phyloP scores from a whole-genome alignment of 30 jellyfish, hydroid and myxozoan genomes.

The Nemopilema nomurai region DNA sequence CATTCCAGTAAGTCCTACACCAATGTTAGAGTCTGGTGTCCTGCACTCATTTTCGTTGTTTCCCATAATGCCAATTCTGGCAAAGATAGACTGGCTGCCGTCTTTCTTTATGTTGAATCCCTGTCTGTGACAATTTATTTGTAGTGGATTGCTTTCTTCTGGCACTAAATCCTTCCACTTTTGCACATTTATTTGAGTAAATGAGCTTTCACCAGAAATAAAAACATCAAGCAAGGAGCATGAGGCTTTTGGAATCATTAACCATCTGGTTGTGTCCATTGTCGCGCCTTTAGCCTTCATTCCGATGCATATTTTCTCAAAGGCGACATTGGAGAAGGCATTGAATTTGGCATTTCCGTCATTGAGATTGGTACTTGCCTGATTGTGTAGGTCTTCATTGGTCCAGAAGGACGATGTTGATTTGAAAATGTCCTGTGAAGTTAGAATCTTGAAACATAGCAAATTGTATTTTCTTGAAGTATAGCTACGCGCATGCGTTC shows the following conservation, averaged over 20 bases:
- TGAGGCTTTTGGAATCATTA: neutral
- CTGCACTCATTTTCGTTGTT: neutral
- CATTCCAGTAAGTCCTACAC: neutral
- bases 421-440: neutral
- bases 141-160: neutral
- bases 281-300: neutral
- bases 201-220: neutral
- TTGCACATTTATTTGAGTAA: no score
- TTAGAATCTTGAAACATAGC: no score
- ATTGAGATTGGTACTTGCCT: neutral
- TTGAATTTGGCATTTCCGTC: neutral
- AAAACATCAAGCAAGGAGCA: neutral
- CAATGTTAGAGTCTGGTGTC: neutral
- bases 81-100: neutral
- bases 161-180: neutral
- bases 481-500: no score
- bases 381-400: neutral
- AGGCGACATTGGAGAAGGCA: neutral
- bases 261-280: neutral
- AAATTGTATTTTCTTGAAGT: no score
- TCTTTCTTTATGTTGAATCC: neutral
- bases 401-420: neutral
- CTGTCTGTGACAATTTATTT: neutral
- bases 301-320: neutral
- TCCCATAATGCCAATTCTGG: neutral